Conservation (phyloP, 2,888 invertebrate species). For the Sinhomidia bicolor region DNA sequence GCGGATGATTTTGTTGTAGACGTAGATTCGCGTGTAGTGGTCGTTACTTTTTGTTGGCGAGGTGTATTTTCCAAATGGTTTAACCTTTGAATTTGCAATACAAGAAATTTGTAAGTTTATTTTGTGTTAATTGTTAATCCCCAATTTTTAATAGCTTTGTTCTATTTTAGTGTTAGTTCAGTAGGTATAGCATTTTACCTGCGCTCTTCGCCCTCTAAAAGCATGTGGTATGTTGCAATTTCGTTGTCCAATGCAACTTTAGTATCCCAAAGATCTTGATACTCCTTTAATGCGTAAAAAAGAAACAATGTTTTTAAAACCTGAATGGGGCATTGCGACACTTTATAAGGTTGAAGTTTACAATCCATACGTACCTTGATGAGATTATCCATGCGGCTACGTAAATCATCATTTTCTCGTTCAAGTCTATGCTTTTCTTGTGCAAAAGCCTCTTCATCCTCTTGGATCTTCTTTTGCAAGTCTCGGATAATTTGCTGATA, state of each 20-base stretch:
- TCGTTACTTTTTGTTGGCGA: conserved; percentile 64
- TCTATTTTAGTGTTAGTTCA: not conserved
- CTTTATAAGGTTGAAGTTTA: not conserved
- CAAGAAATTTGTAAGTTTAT: not conserved
- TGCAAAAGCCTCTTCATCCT: conserved; percentile 70
- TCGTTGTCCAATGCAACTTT: conserved; percentile 76
- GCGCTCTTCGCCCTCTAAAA: conserved; percentile 76
- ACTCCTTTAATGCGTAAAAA: conserved; percentile 49
- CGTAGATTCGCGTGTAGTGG: conserved; percentile 70
- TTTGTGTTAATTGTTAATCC: not conserved
- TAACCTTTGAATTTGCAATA: conserved; percentile 13
- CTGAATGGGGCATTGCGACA: not conserved
- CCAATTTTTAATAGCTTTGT: not conserved
- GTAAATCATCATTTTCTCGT: conserved; percentile 75
- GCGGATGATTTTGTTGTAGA: conserved; percentile 66
- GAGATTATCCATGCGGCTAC: conserved; percentile 74
- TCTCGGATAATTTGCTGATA: conserved; percentile 76
- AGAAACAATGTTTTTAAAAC: not conserved
- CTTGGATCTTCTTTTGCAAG: conserved; percentile 75
- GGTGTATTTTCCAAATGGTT: conserved; percentile 53
- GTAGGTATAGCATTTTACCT: conserved; percentile 60
- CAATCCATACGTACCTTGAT: conserved; percentile 61
- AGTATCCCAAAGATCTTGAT: conserved; percentile 77
- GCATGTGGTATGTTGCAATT: conserved; percentile 78
- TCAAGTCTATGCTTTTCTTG: conserved; percentile 71